These are phyloP conservation scores for Schizopygopsis malacanthus DNA, from an alignment of 2,797 vertebrate species.

Conservation along the genomic window DNA sequence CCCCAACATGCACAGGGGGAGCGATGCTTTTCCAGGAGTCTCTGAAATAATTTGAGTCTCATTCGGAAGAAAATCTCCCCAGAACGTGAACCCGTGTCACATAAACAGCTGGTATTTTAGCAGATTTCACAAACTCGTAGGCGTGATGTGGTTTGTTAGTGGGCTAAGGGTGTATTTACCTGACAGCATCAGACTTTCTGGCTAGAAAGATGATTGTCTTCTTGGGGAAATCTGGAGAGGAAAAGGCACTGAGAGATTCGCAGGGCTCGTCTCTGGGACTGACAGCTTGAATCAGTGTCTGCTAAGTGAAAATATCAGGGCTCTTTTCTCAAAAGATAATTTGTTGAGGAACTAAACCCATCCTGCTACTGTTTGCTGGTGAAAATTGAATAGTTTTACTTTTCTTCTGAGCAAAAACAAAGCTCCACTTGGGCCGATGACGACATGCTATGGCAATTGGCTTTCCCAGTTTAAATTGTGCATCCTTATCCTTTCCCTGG, in stretches of 20 bases:
- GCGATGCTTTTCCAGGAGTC: slow-evolving; percentile 16
- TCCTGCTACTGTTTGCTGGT: slow-evolving; percentile 51
- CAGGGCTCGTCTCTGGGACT: slow-evolving; percentile 52
- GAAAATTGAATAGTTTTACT: slow-evolving; percentile 62
- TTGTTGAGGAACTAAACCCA: slow-evolving; percentile 58
- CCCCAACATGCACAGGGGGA: too few relatives aligned
- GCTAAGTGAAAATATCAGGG: slow-evolving; percentile 50
- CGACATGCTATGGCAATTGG: slow-evolving; percentile 60
- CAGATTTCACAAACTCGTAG: slow-evolving; percentile 34
- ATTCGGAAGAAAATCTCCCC: slow-evolving; percentile 29
- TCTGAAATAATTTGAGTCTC: slow-evolving; percentile 33
- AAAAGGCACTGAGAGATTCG: slow-evolving; percentile 37
- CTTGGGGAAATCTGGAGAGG: slow-evolving; percentile 34
- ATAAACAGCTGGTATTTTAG: slow-evolving; percentile 43
- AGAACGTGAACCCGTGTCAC: slow-evolving; percentile 30
- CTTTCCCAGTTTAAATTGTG: slow-evolving; percentile 60
- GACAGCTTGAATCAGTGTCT: slow-evolving; percentile 56
- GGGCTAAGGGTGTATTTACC: slow-evolving; percentile 35
- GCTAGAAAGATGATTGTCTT: slow-evolving; percentile 42
- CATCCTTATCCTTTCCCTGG: slow-evolving; percentile 49
- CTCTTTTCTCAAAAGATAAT: slow-evolving; percentile 61
- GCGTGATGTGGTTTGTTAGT: slow-evolving; percentile 46
- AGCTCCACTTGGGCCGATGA: slow-evolving; percentile 53
- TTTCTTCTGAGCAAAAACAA: slow-evolving; percentile 46
- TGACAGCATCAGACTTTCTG: slow-evolving; percentile 25